A percentile compares a stretch with the other conserved stretches of the same genome.
phyloP scores from a whole-genome alignment of 2,888 invertebrate genomes.

The Xanthostigma xanthostigma region DNA sequence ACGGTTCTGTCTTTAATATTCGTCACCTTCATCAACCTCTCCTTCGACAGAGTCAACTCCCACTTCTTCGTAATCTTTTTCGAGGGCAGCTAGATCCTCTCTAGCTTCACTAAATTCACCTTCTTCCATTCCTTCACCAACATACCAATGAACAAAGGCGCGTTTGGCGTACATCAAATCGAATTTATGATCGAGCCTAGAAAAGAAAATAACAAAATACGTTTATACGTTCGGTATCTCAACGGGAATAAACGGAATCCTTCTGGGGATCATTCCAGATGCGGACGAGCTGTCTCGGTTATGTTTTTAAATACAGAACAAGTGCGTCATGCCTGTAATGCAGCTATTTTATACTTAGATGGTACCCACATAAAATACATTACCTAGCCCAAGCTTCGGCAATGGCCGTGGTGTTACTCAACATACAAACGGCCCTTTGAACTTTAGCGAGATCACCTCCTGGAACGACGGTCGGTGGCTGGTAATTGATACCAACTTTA shows the following conservation, averaged over 20 bases:
- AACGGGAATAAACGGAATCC: neutral
- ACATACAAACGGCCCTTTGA: conserved; percentile 90
- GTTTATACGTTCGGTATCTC: neutral
- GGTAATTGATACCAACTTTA: conserved; percentile 77
- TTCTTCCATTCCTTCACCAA: conserved; percentile 78
- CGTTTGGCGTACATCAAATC: conserved; percentile 93
- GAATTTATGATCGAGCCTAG: conserved; percentile 81
- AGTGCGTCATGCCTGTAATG: neutral
- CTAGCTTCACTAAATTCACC: conserved; percentile 78
- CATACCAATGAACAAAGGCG: conserved; percentile 93
- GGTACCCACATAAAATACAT: conserved; percentile 15
- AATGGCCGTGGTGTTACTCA: conserved; percentile 92
- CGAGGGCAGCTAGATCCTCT: conserved; percentile 68
- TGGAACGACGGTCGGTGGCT: conserved; percentile 80
- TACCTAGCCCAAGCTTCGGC: conserved; percentile 90
- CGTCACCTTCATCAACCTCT: conserved; percentile 51
- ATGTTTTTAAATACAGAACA: neutral
- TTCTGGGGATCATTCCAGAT: too few species aligned
- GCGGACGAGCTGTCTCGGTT: neutral
- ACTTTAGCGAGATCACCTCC: conserved; percentile 87
- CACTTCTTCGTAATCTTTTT: conserved; percentile 68
- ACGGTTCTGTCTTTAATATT: conserved; percentile 33
- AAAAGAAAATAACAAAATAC: conserved; percentile 13
- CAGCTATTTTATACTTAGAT: neutral
- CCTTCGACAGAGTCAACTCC: conserved; percentile 60